Conservation (phyloP, 1,140 invertebrate genomes). For the Tetragonula clypearis region DNA sequence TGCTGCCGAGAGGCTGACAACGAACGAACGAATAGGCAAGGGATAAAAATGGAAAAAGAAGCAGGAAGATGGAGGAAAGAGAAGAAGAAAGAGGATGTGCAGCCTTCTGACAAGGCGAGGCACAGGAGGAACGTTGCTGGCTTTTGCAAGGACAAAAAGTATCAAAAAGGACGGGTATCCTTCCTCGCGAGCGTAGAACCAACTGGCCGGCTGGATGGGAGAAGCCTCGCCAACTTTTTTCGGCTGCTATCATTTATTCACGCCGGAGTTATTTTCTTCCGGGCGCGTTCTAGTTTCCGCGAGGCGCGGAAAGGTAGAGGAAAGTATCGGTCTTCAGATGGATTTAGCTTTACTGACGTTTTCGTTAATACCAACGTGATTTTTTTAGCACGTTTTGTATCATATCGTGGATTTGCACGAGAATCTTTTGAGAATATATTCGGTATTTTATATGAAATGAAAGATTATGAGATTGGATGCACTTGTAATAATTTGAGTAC, state of each 20-base stretch:
- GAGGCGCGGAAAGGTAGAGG: background rate
- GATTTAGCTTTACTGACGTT: background rate
- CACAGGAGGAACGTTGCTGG: conserved; percentile 16
- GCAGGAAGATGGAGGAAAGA: conserved; percentile 35
- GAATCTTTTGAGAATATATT: too few species aligned
- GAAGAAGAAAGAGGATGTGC: conserved; percentile 44
- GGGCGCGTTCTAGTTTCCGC: conserved; percentile 5
- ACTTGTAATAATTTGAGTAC: too few species aligned
- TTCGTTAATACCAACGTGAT: background rate
- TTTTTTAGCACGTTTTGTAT: background rate
- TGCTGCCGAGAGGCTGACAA: conserved; percentile 63
- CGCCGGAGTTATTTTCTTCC: conserved; percentile 64
- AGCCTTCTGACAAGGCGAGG: conserved; percentile 55
- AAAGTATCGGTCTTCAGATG: background rate
- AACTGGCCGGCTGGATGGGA: conserved; percentile 23
- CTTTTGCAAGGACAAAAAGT: conserved; percentile 64
- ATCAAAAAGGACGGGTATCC: conserved; percentile 61
- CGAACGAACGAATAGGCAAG: conserved; percentile 7
- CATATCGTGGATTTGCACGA: background rate
- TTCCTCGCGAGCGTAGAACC: conserved; percentile 43
- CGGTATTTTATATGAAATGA: too few species aligned
- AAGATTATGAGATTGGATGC: too few species aligned
- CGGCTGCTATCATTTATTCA: conserved; percentile 67
- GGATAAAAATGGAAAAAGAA: background rate
- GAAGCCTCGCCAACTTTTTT: conserved; percentile 60